Conservation (phyloP, 2,888 invertebrate genomes). For the Pinctada fucata region DNA sequence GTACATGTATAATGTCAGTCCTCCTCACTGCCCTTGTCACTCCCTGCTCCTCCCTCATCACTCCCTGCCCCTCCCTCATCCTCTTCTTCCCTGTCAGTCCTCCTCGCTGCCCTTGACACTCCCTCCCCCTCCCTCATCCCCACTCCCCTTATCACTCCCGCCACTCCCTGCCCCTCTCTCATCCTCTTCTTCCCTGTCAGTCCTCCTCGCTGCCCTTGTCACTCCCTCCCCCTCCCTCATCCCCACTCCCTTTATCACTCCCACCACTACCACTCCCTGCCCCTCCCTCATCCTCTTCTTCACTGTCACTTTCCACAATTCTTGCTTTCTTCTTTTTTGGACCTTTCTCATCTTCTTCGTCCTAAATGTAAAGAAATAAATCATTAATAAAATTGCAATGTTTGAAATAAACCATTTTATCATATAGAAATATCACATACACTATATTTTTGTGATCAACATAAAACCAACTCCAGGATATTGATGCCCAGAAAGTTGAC, state of each 20-base stretch:
- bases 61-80: conserved; percentile 41
- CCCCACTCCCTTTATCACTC: conserved; percentile 40
- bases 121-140: conserved; percentile 37
- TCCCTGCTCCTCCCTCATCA: conserved; percentile 36
- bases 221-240: conserved; percentile 34
- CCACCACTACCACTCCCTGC: conserved; percentile 28
- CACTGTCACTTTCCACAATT: conserved; percentile 65
- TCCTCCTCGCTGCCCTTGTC: conserved; percentile 37
- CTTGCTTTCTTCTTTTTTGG: conserved; percentile 68
- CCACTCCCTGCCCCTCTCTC: conserved; percentile 38
- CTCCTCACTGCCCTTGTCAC: conserved; percentile 35
- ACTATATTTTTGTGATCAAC: no score
- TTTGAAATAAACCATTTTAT: no score
- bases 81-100: conserved; percentile 52
- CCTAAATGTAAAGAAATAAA: conserved; percentile 49
- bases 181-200: conserved; percentile 53
- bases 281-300: conserved; percentile 53
- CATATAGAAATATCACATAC: no score
- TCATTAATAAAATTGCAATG: neutral
- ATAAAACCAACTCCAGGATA: no score
- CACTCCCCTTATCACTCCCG: conserved; percentile 39
- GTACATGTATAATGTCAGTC: conserved; percentile 7
- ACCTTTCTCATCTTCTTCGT: conserved; percentile 62
- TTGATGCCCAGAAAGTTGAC: no score
- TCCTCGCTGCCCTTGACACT: conserved; percentile 35